A percentile compares a stretch with the other conserved stretches of the same genome.
Conservation (phyloP, 2,113 vertebrate species). For the Festucalex cinctus region DNA sequence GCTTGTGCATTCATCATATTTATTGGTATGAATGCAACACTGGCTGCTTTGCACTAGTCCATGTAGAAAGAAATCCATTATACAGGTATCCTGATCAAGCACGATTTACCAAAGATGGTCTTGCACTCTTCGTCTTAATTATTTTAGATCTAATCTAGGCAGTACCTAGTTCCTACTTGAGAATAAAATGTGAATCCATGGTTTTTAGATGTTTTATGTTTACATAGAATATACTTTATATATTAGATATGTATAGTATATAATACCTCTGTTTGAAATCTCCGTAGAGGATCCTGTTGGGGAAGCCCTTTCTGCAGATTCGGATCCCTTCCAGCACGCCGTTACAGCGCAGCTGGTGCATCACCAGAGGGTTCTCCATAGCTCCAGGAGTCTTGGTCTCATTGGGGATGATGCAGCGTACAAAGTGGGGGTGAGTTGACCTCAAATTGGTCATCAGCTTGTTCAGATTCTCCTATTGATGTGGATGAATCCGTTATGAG, state of each 20-base stretch:
- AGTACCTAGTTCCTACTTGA: too few species aligned
- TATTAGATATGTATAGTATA: slow-evolving; percentile 75
- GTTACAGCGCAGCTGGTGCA: slow-evolving; percentile 95
- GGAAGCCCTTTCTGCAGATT: slow-evolving; percentile 86
- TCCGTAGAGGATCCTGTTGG: slow-evolving; percentile 80
- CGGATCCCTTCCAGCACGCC: slow-evolving; percentile 92
- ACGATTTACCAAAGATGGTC: too few species aligned
- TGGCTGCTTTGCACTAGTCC: too few species aligned
- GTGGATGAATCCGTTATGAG: neutral
- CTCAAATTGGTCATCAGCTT: slow-evolving; percentile 86
- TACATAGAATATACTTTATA: neutral
- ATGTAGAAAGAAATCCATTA: too few species aligned
- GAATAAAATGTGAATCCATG: too few species aligned
- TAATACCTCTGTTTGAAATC: slow-evolving; percentile 83
- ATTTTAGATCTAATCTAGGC: too few species aligned
- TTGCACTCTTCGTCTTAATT: too few species aligned
- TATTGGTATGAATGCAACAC: too few species aligned
- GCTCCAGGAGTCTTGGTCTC: slow-evolving; percentile 81
- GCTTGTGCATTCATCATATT: too few species aligned
- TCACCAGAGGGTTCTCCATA: slow-evolving; percentile 83
- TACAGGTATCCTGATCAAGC: too few species aligned
- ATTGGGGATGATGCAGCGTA: slow-evolving; percentile 85
- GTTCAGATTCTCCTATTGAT: slow-evolving; percentile 83
- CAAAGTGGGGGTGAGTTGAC: slow-evolving; percentile 85
- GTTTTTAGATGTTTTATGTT: too few species aligned